Conservation (phyloP, 2,113 vertebrate species). For the Ophthalmolycus amberensis region DNA sequence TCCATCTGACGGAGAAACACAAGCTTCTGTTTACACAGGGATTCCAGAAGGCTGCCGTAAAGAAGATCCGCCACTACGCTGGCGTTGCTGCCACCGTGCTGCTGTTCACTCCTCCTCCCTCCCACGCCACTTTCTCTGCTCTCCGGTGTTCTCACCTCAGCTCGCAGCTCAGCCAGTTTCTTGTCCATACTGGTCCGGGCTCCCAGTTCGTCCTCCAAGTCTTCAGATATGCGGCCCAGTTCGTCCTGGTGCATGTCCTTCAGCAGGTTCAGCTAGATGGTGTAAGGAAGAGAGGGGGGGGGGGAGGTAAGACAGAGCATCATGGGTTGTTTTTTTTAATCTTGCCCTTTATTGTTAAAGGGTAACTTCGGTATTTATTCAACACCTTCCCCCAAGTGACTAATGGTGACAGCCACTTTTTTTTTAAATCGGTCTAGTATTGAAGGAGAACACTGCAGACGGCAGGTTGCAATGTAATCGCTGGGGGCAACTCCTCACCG, state of each 20-base stretch:
- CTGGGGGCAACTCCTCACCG: too few species aligned
- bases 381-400: not conserved
- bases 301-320: not conserved
- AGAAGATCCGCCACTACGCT: too few species aligned
- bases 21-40: not conserved
- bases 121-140: not conserved
- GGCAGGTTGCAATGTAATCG: too few species aligned
- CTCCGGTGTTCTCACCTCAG: conserved; percentile 84
- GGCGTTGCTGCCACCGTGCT: too few species aligned
- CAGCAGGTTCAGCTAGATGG: conserved; percentile 90
- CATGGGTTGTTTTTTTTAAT: not conserved
- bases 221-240: conserved; percentile 95
- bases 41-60: not conserved
- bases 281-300: too few species aligned
- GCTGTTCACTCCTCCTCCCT: not conserved
- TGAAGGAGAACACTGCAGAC: not conserved
- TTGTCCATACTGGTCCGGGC: conserved; percentile 97
- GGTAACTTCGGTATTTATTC: not conserved
- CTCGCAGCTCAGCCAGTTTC: conserved; percentile 93
- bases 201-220: conserved; percentile 95
- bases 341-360: not conserved
- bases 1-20: conserved; percentile 88
- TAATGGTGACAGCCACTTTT: not conserved
- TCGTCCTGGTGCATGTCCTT: conserved; percentile 97
- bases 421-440: not conserved